Evolutionary conservation across 1,140 invertebrate genomes (phyloP).

Genomic region (Wasmannia auropunctata): DNA sequence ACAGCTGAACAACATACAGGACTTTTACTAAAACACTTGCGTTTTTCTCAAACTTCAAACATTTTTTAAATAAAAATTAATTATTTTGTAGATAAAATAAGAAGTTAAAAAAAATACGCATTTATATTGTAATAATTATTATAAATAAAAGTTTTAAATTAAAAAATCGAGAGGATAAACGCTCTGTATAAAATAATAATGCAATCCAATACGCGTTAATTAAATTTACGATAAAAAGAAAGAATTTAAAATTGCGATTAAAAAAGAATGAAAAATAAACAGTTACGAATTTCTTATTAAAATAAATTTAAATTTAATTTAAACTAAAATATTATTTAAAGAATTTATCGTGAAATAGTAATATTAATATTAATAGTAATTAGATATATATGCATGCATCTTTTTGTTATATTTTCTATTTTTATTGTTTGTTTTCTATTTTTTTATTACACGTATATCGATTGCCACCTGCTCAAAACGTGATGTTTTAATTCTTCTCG

Average conservation of each 20-base stretch:
- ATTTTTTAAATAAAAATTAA: neutral
- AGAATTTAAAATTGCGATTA: neutral
- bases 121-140: neutral
- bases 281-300: neutral
- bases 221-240: neutral
- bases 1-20: neutral
- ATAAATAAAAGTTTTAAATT: neutral
- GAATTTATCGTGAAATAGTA: neutral
- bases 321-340: too few species aligned
- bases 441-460: neutral
- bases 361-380: constrained; percentile 7
- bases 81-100: neutral
- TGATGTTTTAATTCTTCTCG: neutral
- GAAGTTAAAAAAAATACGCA: neutral
- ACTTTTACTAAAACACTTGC: neutral
- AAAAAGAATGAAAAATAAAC: neutral
- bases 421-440: neutral
- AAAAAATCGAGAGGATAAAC: neutral
- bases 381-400: neutral
- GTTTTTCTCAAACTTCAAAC: neutral
- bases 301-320: neutral
- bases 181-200: neutral
- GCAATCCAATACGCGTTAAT: neutral
- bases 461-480: neutral
- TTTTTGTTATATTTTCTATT: neutral